Evolutionary conservation across 2,888 invertebrate genomes (phyloP), one percentile per base, ranked within the genome.

Genomic region (Empis livida): DNA sequence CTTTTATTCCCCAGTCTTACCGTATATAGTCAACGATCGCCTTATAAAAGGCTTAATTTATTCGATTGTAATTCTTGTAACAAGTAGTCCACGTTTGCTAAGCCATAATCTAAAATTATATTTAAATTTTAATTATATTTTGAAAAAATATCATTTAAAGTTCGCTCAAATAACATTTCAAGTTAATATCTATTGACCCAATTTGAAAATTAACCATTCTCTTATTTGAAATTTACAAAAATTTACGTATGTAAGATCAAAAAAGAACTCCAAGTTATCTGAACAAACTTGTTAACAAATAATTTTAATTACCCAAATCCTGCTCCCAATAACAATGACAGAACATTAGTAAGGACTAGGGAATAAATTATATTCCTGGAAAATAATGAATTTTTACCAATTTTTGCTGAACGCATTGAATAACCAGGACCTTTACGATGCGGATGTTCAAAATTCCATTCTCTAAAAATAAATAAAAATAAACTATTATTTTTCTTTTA

Each of bases 301-400:
- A 14, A 20, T 14, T 40, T 11, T 6, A 27, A 27, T 27, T 67
- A 91, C 89, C 94, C 94, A 59, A 95, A 79, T 50, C 94, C 93
- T 51, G 93, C 88, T 53, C 94, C 94, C 51, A 95, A 74, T 55
- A 95, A 71, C 52, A 95, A 73, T 8, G 93, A 93, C 47, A 95
- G 76, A 53, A 95, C 75, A 73, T 94, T 95, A 56, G 91, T 89
- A 59, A 95, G 75, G 57, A 95, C 78, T 56, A 95, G 78, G 42
- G 93, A 89, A 61, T 91, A 89, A 44, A 94, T 71, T 45, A 94
- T 88, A 71, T 91, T 89, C 64, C 87, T 83, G 45, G 88, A 88
- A 72, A 92, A 92, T 56, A 92, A 75, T 53, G 86, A 86, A 49
- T 82, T 79, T 63, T 84, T 81, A 49, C 84, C 84, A 53, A 84